Base-by-base conservation (phyloP, 1,140 invertebrate genomes). In the Trissolcus basalis region DNA sequence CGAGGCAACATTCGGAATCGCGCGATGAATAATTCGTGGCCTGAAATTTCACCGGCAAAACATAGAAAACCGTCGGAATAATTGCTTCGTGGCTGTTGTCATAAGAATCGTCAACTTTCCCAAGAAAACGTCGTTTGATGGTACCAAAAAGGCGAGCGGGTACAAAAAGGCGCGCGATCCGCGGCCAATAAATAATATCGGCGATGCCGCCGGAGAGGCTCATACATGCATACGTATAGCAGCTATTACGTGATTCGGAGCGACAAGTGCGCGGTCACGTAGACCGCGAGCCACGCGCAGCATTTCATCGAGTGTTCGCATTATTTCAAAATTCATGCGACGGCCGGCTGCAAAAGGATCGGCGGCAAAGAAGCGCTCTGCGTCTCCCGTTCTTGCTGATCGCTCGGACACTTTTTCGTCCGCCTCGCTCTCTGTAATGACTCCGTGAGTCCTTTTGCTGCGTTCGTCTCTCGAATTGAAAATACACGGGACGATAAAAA, bases 251-350 rank as follows among this genome's bases (percentile, higher is more conserved):
- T 67, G 70, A 65, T 65, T 67, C 55, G 43, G 61, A 65, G 61
- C 61, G 70, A 73, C 56, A 75, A 70, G 65, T 65, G 45, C 44
- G 41, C 58, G 12, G 64, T 81, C 78, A 81, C 80, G 80, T 82
- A 80, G 63, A 68, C 27, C 14, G 60, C 63, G 33, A 59, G 81
- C 81, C 78, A 80, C 70, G 77, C 67, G 67, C 56, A 63, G 65
- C 60, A 51, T 56, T 27, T 70, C 67, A 60, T 69, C 65, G 58
- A 69, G 69, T 71, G 65, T 77, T 78, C 75, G 75, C 74, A 77
- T 80, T 80, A 81, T 78, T 79, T 75, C 61, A 74, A 81, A 82
- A 82, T 80, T 80, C 78, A 80, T 64, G 70, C 75, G 64, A 72
- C 77, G 43, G 64, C 67, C 58, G 51, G 27, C 63, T 71, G 39